These are phyloP conservation scores for Cataglyphis cursor DNA, from an alignment of 2,888 invertebrate genomes.

Conservation along the genomic window DNA sequence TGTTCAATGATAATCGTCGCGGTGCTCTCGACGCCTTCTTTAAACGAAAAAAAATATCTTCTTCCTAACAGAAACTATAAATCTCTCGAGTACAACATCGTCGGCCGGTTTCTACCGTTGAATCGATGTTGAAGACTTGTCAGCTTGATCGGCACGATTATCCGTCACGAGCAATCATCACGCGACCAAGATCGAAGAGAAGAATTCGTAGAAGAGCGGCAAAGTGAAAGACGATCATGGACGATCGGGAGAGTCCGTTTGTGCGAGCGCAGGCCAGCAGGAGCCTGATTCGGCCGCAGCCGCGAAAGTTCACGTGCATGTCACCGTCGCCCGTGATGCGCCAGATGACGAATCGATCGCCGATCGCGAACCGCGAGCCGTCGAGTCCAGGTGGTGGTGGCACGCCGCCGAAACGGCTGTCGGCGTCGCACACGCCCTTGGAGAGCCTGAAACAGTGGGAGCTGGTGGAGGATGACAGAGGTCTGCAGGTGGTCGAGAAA, in stretches of 20 bases:
- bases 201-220: neutral
- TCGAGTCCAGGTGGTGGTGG: slow-evolving; percentile 24
- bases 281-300: slow-evolving; percentile 61
- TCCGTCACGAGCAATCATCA: slow-evolving; percentile 29
- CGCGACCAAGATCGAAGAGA: slow-evolving; percentile 10
- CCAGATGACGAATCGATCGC: slow-evolving; percentile 26
- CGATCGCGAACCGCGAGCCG: slow-evolving; percentile 32
- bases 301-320: slow-evolving; percentile 54
- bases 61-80: slow-evolving; percentile 70
- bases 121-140: slow-evolving; percentile 60
- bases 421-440: slow-evolving; percentile 61
- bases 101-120: slow-evolving; percentile 40
- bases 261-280: slow-evolving; percentile 75
- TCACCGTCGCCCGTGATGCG: neutral
- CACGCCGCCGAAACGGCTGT: slow-evolving; percentile 52
- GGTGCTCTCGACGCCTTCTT: slow-evolving; percentile 30
- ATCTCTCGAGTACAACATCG: slow-evolving; percentile 22
- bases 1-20: slow-evolving; percentile 53
- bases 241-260: slow-evolving; percentile 76
- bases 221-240: slow-evolving; percentile 68
- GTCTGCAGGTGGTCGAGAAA: slow-evolving; percentile 86
- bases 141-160: slow-evolving; percentile 20
- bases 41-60: slow-evolving; percentile 63
- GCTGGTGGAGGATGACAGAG: slow-evolving; percentile 83
- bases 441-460: slow-evolving; percentile 83